phyloP scores from a whole-genome alignment of 2,113 vertebrate genomes.

The Pelecanus crispus region DNA sequence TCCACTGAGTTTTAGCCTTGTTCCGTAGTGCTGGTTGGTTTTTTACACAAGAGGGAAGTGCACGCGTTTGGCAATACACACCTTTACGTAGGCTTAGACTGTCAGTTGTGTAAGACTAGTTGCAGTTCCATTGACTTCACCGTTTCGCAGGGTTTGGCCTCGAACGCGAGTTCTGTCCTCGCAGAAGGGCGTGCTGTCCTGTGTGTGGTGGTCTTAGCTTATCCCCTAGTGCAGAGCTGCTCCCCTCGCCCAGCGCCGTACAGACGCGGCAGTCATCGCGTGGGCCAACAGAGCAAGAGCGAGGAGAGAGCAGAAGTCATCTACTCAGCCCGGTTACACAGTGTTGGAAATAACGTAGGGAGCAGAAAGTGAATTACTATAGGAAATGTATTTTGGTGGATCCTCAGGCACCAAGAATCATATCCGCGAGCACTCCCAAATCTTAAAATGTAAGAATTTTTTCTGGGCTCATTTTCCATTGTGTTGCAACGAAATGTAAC shows the following conservation, averaged over 20 bases:
- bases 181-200: neutral
- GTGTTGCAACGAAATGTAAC: neutral
- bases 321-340: neutral
- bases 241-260: neutral
- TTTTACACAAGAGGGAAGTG: neutral
- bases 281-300: neutral
- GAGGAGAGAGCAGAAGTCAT: neutral
- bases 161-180: neutral
- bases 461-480: neutral
- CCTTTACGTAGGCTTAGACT: neutral
- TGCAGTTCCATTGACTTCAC: neutral
- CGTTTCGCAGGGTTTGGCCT: neutral
- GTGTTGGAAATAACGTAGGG: neutral
- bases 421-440: neutral
- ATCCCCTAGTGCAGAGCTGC: neutral
- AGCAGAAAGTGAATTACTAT: neutral
- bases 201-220: neutral
- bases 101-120: fast-evolving
- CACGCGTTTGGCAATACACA: fast-evolving
- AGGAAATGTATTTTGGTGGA: neutral
- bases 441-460: neutral
- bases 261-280: neutral
- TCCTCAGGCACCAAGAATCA: neutral
- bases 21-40: neutral
- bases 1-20: neutral